A percentile compares a stretch with the other conserved stretches of the same genome.
These are phyloP conservation scores for Dreissena rostriformis DNA, from an alignment of 1,140 invertebrate genomes.

Conservation along the genomic window DNA sequence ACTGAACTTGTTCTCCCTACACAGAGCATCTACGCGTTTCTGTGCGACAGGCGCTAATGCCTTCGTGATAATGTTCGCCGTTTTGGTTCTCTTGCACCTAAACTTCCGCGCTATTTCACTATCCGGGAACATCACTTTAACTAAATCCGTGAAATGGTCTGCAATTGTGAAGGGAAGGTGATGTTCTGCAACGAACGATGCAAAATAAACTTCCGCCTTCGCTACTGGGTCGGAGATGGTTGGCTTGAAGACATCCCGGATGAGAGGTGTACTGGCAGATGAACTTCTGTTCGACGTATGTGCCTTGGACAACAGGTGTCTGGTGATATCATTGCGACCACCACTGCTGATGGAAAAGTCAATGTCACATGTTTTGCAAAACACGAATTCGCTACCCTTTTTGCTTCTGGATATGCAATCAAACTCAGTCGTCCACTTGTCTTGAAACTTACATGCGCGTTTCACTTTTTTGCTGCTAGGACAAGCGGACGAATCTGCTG, in stretches of 20 bases:
- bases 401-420: too few species aligned
- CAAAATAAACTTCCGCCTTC: slow-evolving; percentile 32
- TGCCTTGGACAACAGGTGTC: background rate
- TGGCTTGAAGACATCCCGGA: background rate
- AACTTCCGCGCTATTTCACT: slow-evolving; percentile 38
- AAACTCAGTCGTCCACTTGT: too few species aligned
- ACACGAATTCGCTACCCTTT: too few species aligned
- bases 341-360: slow-evolving; percentile 9
- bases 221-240: background rate
- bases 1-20: slow-evolving; percentile 1
- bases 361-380: too few species aligned
- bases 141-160: slow-evolving; percentile 50
- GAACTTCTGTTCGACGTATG: background rate
- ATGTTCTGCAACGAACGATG: slow-evolving; percentile 29
- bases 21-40: slow-evolving; percentile 10
- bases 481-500: too few species aligned
- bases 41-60: slow-evolving; percentile 26
- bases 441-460: too few species aligned
- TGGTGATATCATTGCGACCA: background rate
- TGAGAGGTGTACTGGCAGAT: too few species aligned
- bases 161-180: slow-evolving; percentile 40
- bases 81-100: slow-evolving; percentile 43
- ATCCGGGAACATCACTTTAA: slow-evolving; percentile 42
- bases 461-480: too few species aligned
- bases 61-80: slow-evolving; percentile 53